These are phyloP conservation scores for Chaetodon trifascialis DNA, from an alignment of 2,113 vertebrate species.

Conservation along the genomic window DNA sequence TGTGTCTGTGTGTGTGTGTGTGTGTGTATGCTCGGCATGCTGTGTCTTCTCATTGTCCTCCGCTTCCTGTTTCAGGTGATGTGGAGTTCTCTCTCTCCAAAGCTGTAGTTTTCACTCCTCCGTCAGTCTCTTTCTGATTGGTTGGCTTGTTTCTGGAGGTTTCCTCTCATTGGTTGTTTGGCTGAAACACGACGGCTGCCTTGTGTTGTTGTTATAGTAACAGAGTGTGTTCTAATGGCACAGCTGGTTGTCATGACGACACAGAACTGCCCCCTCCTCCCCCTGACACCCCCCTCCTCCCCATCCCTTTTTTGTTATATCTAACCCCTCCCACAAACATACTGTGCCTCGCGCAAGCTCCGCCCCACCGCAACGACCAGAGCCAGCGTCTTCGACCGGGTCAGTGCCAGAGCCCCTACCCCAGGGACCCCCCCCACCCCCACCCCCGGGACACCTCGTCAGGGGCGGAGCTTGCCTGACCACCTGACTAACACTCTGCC, in stretches of 20 bases:
- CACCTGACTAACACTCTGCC: slow-evolving; percentile 60
- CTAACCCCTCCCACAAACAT: slow-evolving; percentile 51
- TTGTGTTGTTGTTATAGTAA: slow-evolving; percentile 64
- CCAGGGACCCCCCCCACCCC: not conserved
- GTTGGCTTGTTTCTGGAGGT: slow-evolving; percentile 52
- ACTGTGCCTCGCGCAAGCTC: slow-evolving; percentile 60
- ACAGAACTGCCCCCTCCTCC: slow-evolving; percentile 47
- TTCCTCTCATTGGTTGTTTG: slow-evolving; percentile 62
- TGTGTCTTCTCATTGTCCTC: slow-evolving; percentile 23
- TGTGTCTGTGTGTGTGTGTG: slow-evolving; percentile 27
- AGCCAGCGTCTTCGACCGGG: not conserved
- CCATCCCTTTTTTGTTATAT: not conserved
- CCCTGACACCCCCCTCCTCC: not conserved
- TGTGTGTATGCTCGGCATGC: slow-evolving; percentile 31
- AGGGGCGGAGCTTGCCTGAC: slow-evolving; percentile 65
- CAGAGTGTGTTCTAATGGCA: slow-evolving; percentile 70
- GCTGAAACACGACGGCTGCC: slow-evolving; percentile 68
- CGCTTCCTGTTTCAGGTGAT: slow-evolving; percentile 52
- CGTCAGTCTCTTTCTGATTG: slow-evolving; percentile 33
- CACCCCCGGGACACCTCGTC: not conserved
- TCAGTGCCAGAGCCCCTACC: not conserved
- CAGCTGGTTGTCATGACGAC: slow-evolving; percentile 76
- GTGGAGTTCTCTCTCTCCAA: slow-evolving; percentile 20
- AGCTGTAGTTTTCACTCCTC: slow-evolving; percentile 27
- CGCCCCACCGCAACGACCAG: slow-evolving; percentile 7